Percentiles rank a stretch among this genome's conserved stretches.
Conservation (phyloP, 2,797 vertebrate genomes). For the Myotis vivesi region DNA sequence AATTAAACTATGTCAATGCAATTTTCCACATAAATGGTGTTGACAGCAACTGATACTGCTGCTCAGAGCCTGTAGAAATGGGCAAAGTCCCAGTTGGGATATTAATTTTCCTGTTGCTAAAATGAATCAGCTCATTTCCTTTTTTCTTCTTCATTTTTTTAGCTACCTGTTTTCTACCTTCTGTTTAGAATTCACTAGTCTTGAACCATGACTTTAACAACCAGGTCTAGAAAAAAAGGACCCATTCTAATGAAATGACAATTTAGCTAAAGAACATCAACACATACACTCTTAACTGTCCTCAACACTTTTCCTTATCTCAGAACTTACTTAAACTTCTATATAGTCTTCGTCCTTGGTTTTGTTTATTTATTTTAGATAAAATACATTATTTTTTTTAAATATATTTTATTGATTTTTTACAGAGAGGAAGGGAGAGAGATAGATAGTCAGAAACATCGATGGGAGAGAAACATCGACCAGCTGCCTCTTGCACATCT, state of each 20-base stretch:
- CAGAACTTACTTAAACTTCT: neutral
- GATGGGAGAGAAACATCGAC: too few relatives aligned
- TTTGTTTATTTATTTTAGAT: neutral
- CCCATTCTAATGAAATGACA: neutral
- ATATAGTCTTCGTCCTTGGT: neutral
- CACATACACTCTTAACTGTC: neutral
- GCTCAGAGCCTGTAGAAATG: conserved; percentile 61
- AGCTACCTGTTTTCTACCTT: neutral
- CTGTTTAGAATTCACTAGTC: conserved; percentile 16
- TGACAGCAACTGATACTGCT: conserved; percentile 71
- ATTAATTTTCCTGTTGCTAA: conserved; percentile 45
- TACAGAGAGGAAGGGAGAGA: too few relatives aligned
- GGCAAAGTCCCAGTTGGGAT: conserved; percentile 49
- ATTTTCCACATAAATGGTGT: conserved; percentile 66
- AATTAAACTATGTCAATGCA: conserved; percentile 46
- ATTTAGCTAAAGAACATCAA: neutral
- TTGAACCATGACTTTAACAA: neutral
- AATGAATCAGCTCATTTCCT: conserved; percentile 46
- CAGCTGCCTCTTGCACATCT: too few relatives aligned
- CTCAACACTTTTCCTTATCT: neutral
- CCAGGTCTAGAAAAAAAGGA: neutral
- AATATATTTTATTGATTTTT: too few relatives aligned
- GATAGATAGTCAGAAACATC: too few relatives aligned
- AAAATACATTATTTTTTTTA: conserved; percentile 13
- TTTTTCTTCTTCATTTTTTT: conserved; percentile 38